Conservation (phyloP, 1,140 invertebrate genomes). For the Drosophila willistoni region DNA sequence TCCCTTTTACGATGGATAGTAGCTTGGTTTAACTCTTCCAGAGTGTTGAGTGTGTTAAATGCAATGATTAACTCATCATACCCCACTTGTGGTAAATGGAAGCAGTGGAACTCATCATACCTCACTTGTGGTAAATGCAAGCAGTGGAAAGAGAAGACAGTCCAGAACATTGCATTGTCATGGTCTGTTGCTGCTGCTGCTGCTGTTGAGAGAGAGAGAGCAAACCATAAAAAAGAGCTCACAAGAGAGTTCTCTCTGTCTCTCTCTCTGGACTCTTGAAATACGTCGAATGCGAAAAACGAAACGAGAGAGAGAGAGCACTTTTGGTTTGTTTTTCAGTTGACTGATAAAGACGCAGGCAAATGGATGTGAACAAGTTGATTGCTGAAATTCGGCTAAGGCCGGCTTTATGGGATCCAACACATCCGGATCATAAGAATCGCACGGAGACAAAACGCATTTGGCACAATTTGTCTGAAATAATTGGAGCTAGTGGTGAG, state of each 20-base stretch:
- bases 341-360: constrained; percentile 65
- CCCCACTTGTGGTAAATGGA: background rate
- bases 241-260: background rate
- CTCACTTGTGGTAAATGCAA: background rate
- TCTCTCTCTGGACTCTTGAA: no score
- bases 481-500: constrained; percentile 58
- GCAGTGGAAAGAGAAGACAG: background rate
- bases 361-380: constrained; percentile 76
- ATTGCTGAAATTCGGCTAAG: constrained; percentile 66
- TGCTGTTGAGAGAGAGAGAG: background rate
- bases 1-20: no score
- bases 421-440: constrained; percentile 62
- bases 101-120: background rate
- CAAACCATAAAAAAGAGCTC: background rate
- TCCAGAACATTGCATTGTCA: constrained; percentile 1
- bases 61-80: background rate
- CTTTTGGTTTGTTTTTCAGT: constrained; percentile 44
- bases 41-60: no score
- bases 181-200: background rate
- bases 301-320: constrained; percentile 24
- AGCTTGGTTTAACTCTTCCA: no score
- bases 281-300: no score
- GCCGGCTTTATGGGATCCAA: constrained; percentile 69
- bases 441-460: constrained; percentile 54
- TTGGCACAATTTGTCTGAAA: constrained; percentile 59